Evolutionary conservation across 2,888 invertebrate species (phyloP), one percentile per base, ranked within the genome.

Genomic region (Drosophila multiciliata): DNA sequence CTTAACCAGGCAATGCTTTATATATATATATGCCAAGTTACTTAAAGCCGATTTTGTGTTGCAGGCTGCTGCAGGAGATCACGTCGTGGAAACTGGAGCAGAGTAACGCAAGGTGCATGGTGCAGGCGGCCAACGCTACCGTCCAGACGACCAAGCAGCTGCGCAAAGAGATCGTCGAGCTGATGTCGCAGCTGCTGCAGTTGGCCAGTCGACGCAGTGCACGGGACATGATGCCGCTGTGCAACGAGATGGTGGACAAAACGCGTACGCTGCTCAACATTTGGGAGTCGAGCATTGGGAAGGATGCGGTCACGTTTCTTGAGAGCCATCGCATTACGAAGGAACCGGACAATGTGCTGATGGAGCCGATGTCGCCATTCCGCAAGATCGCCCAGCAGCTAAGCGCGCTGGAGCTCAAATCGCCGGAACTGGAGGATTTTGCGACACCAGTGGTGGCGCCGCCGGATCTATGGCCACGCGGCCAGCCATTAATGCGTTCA

Each of bases 281-380:
- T 3, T 98, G 98, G 97, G 97, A 98, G 91, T 96, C 97, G 0
- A 95, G 95, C 11, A 93, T 97, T 42, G 96, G 98, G 0, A 98
- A 98, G 91, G 97, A 98, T 91, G 97, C 97, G 0, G 94, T 98
- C 52, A 95, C 96, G 12, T 97, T 96, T 86, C 95, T 98, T 54
- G 97, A 97, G 83, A 96, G 96, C 92, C 96, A 97, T 86, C 91
- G 93, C 20, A 93, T 93, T 42, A 92, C 93, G 20, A 93, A 93
- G 66, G 93, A 93, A 64, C 92, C 93, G 87, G 94, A 95, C 92
- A 93, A 93, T 73, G 82, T 89, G 50, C 70, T 92, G 6, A 92
- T 92, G 91, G 93, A 95, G 93, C 94, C 95, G 0, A 93, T 96
- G 83, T 96, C 96, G 1, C 96, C 96, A 0, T 96, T 97, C 92